Percentiles rank a stretch among this genome's conserved stretches.
These are phyloP conservation scores for Rhabdomys pumilio DNA, from an alignment of 2,797 vertebrate species.

Conservation along the genomic window DNA sequence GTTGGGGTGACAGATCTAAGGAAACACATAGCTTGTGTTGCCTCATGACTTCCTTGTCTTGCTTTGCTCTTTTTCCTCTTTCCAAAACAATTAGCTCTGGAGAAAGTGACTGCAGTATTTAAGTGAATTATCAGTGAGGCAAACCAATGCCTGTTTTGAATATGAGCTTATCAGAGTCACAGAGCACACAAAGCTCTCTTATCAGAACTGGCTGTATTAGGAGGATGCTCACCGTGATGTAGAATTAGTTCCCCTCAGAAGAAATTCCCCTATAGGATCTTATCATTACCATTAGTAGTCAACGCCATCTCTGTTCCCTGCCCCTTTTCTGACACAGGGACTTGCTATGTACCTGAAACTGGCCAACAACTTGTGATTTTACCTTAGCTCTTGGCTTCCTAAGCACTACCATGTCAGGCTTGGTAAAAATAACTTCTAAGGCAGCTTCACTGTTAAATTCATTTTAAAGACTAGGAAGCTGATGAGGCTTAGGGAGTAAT, in stretches of 20 bases:
- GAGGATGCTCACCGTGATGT: not conserved
- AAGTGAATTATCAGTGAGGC: not conserved
- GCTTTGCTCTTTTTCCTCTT: not conserved
- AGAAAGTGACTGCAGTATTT: not conserved
- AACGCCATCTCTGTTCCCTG: not conserved
- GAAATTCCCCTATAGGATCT: not conserved
- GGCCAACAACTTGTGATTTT: not conserved
- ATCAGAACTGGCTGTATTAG: not conserved
- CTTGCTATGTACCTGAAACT: not conserved
- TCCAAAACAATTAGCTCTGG: not conserved
- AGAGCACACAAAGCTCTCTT: not conserved
- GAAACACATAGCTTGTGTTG: not conserved
- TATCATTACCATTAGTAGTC: not conserved
- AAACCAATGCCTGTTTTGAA: not conserved
- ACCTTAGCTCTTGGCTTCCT: not conserved
- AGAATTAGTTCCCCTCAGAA: not conserved
- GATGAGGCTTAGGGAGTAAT: not conserved
- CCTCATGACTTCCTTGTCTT: not conserved
- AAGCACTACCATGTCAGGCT: not conserved
- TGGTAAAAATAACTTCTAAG: not conserved
- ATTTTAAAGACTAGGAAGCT: conserved; percentile 40
- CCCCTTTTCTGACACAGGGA: not conserved
- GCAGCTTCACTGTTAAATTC: not conserved
- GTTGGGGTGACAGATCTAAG: conserved; percentile 2
- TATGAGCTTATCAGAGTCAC: not conserved